phyloP scores from a whole-genome alignment of 1,140 invertebrate genomes.

The Panagrolaimus sp. region DNA sequence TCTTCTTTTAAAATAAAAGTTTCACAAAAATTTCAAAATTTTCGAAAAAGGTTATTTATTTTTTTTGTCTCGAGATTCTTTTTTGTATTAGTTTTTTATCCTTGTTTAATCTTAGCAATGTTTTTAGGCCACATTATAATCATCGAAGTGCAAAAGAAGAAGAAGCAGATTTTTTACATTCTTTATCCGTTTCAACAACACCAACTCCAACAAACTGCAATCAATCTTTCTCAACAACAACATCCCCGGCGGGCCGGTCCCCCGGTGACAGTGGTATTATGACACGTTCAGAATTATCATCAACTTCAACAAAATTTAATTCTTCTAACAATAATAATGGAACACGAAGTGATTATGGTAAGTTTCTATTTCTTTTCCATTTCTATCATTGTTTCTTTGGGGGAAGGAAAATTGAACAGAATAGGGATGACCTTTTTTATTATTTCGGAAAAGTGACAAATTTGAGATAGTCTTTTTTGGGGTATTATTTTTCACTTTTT shows the following conservation, averaged over 20 bases:
- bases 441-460: no score
- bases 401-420: not conserved
- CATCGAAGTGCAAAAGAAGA: not conserved
- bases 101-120: not conserved
- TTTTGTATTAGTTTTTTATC: no score
- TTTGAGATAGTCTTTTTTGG: no score
- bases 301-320: not conserved
- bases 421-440: no score
- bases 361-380: not conserved
- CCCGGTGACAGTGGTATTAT: not conserved
- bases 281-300: not conserved
- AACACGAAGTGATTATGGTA: conserved; percentile 12
- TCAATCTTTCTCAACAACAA: not conserved
- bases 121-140: conserved; percentile 9
- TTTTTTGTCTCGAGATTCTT: no score
- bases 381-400: not conserved
- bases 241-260: not conserved
- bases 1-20: no score
- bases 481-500: no score
- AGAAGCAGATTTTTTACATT: conserved; percentile 14
- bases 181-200: not conserved
- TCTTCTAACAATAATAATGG: no score
- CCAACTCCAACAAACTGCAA: not conserved
- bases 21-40: no score
- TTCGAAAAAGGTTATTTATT: no score